A percentile compares a stretch with the other conserved stretches of the same genome.
These are phyloP conservation scores for Pachyuromys duprasi DNA, from an alignment of 2,797 vertebrate species.

Conservation along the genomic window DNA sequence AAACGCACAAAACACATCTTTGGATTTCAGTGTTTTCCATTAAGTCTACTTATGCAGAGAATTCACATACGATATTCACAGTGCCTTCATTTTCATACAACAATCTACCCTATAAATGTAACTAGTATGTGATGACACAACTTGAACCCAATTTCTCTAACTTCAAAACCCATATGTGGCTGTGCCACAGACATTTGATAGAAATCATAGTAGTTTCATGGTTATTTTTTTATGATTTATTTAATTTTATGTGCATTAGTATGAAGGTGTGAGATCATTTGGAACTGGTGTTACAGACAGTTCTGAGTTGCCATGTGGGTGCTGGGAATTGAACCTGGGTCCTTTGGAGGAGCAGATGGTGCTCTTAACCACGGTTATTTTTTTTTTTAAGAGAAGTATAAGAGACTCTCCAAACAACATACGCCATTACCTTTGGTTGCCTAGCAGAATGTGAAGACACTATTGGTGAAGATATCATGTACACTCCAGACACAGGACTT, in stretches of 20 bases:
- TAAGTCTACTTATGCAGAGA: conserved; percentile 10
- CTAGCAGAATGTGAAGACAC: background rate
- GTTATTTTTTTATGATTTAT: too few relatives aligned
- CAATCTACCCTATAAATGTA: background rate
- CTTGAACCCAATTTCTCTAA: background rate
- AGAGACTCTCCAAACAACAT: background rate
- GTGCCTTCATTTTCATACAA: background rate
- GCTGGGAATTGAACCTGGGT: too few relatives aligned
- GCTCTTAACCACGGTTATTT: too few relatives aligned
- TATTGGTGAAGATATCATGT: background rate
- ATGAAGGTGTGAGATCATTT: too few relatives aligned
- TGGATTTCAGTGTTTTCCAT: conserved; percentile 5
- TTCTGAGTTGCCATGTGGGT: too few relatives aligned
- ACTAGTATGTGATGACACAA: background rate
- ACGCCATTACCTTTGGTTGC: background rate
- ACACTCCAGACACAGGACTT: background rate
- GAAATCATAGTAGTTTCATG: background rate
- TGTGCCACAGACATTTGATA: background rate
- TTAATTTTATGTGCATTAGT: too few relatives aligned
- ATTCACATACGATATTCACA: conserved; percentile 6
- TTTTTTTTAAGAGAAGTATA: background rate
- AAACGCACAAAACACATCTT: conserved; percentile 15
- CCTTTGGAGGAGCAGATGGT: too few relatives aligned
- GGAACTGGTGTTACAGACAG: too few relatives aligned
- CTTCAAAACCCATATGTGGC: background rate